Percentiles rank a stretch among this genome's conserved stretches.
phyloP scores from a whole-genome alignment of 2,888 invertebrate genomes.

The Ephialtes manifestator region DNA sequence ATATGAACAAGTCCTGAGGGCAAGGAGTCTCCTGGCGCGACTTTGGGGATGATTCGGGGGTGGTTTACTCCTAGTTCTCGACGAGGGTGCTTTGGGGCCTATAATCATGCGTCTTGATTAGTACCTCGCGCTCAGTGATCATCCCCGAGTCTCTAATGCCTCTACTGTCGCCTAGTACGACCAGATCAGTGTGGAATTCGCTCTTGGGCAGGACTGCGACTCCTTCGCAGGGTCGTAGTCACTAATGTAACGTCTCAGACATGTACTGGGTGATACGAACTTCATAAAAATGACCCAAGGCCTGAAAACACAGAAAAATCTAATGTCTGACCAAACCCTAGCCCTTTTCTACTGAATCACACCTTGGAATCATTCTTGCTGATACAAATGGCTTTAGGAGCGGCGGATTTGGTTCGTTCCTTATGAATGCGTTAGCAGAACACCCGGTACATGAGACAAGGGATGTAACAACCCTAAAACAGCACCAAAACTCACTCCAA shows the following conservation, averaged over 20 bases:
- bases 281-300: not conserved
- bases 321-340: conserved; percentile 8
- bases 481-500: conserved; percentile 25
- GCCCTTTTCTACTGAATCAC: not conserved
- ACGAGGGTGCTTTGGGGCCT: conserved; percentile 82
- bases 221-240: not conserved
- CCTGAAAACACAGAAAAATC: not conserved
- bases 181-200: conserved; percentile 12
- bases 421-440: conserved; percentile 16
- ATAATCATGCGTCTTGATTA: conserved; percentile 86
- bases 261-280: conserved; percentile 1
- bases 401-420: not conserved
- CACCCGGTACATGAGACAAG: conserved; percentile 62
- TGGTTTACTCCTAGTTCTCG: conserved; percentile 50
- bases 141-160: conserved; percentile 83
- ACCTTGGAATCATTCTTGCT: not conserved
- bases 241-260: conserved; percentile 1
- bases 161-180: conserved; percentile 67
- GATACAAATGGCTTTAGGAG: not conserved
- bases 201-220: not conserved
- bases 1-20: conserved; percentile 41
- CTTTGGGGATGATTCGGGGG: conserved; percentile 45
- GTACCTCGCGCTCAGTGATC: conserved; percentile 85
- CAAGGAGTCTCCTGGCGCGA: conserved; percentile 19
- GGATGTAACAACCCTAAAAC: conserved; percentile 52